A percentile compares a stretch with the other conserved stretches of the same genome.
Evolutionary conservation across 2,888 invertebrate genomes (phyloP).

Genomic region (Crioceris asparagi): DNA sequence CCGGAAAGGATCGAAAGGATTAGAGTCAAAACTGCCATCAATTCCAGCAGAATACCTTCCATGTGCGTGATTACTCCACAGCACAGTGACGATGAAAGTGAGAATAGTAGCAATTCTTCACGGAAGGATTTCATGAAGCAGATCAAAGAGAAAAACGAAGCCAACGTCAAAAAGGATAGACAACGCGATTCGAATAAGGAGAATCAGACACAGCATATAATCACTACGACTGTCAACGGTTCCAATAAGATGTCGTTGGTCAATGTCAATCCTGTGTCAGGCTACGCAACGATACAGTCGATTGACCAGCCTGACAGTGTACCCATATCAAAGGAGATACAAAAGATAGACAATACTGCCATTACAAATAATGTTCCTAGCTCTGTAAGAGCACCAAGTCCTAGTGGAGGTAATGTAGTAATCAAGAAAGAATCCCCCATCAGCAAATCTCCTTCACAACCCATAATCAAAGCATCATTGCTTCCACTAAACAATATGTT

Average conservation of each 20-base stretch:
- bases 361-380: slow-evolving; percentile 11
- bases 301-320: slow-evolving; percentile 21
- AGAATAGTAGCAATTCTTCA: slow-evolving; percentile 32
- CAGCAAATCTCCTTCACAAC: slow-evolving; percentile 23
- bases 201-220: slow-evolving; percentile 14
- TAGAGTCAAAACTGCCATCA: slow-evolving; percentile 75
- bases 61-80: slow-evolving; percentile 87
- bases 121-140: slow-evolving; percentile 17
- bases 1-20: slow-evolving; percentile 78
- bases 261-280: slow-evolving; percentile 33
- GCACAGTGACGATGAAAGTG: slow-evolving; percentile 76
- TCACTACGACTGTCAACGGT: slow-evolving; percentile 20
- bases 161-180: slow-evolving; percentile 13
- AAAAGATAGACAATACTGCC: slow-evolving; percentile 7
- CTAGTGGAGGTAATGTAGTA: slow-evolving; percentile 34
- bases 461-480: slow-evolving; percentile 39
- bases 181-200: slow-evolving; percentile 10
- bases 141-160: slow-evolving; percentile 20
- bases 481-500: slow-evolving; percentile 63
- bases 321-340: slow-evolving; percentile 4
- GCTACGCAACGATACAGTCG: slow-evolving; percentile 35
- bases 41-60: slow-evolving; percentile 79
- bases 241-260: slow-evolving; percentile 28
- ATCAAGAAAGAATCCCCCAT: slow-evolving; percentile 19
- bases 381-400: slow-evolving; percentile 30